These are phyloP conservation scores for Tipula confusa DNA, from an alignment of 2,888 invertebrate species.

Conservation along the genomic window DNA sequence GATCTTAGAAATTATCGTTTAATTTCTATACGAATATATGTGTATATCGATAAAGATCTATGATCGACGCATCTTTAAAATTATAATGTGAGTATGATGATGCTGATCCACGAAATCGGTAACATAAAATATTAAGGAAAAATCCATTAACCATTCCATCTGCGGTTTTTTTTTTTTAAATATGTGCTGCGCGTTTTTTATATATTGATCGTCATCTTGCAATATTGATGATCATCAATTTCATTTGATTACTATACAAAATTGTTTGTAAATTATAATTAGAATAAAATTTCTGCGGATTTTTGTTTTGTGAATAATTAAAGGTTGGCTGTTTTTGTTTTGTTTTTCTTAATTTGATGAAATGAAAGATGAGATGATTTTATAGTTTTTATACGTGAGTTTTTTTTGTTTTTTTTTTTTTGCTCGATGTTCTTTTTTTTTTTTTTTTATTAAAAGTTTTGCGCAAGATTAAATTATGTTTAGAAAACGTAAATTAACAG, in stretches of 20 bases:
- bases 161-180: neutral
- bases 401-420: neutral
- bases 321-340: neutral
- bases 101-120: neutral
- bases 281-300: neutral
- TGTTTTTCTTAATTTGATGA: neutral
- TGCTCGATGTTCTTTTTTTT: neutral
- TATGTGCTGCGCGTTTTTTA: neutral
- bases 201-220: neutral
- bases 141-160: neutral
- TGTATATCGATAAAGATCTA: no score
- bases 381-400: neutral
- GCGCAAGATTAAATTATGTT: constrained; percentile 25
- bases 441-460: neutral
- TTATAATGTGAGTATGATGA: neutral
- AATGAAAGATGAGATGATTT: constrained; percentile 25
- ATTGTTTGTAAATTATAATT: neutral
- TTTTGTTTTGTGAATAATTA: constrained; percentile 4
- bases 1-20: no score
- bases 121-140: neutral
- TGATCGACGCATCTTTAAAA: neutral
- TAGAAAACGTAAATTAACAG: constrained; percentile 25
- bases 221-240: constrained; percentile 20
- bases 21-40: no score
- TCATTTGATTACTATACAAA: constrained; percentile 3